A percentile compares a stretch with the other conserved stretches of the same genome.
Evolutionary conservation across 2,888 invertebrate genomes (phyloP).

Genomic region (Cyaniris semiargus): DNA sequence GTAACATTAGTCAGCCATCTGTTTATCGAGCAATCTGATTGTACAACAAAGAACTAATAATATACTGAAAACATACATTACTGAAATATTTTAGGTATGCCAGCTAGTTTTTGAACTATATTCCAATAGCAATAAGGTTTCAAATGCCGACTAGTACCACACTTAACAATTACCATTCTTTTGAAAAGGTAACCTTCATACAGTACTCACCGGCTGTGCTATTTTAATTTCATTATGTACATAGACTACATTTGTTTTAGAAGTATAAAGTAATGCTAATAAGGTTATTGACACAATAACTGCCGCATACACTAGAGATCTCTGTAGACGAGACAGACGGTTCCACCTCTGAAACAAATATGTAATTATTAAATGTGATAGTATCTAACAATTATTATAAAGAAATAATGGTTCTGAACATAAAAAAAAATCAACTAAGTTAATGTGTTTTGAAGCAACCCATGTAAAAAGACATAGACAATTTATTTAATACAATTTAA

Average conservation of each 20-base stretch:
- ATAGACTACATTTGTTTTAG: slow-evolving; percentile 51
- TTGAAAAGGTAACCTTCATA: background rate
- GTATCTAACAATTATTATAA: background rate
- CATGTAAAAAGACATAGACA: too few species aligned
- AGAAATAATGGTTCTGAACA: too few species aligned
- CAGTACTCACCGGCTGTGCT: slow-evolving; percentile 52
- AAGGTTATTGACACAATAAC: slow-evolving; percentile 80
- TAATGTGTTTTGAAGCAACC: too few species aligned
- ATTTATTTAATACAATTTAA: too few species aligned
- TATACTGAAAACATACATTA: background rate
- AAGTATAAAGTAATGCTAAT: slow-evolving; percentile 81
- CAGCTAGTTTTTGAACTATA: background rate
- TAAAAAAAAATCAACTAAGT: too few species aligned
- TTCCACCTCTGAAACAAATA: slow-evolving; percentile 88
- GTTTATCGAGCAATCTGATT: too few species aligned
- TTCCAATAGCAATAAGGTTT: background rate
- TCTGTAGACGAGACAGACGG: slow-evolving; percentile 90
- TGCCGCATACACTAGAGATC: slow-evolving; percentile 86
- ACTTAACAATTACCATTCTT: background rate
- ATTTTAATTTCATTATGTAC: slow-evolving; percentile 50
- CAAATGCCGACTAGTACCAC: background rate
- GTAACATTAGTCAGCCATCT: too few species aligned
- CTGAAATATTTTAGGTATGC: background rate
- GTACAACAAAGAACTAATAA: too few species aligned
- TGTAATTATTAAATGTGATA: background rate